phyloP scores from a whole-genome alignment of 2,113 vertebrate genomes.

The Mustela lutreola region DNA sequence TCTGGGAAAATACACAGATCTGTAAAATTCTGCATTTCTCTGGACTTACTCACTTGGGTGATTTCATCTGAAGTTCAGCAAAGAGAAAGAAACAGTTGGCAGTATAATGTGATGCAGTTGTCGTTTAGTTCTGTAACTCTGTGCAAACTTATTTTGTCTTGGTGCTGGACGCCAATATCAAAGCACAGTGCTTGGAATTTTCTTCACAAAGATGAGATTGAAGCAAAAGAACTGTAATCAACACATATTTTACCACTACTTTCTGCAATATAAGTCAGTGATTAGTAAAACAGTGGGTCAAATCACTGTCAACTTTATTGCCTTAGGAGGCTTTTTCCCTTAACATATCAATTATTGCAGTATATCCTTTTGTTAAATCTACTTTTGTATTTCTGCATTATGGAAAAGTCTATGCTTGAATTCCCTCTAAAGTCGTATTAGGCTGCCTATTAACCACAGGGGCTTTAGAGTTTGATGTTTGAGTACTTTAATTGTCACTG shows the following conservation, averaged over 20 bases:
- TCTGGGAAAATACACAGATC: not conserved
- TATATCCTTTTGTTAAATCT: constrained; percentile 64
- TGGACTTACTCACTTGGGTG: constrained; percentile 23
- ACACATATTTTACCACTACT: not conserved
- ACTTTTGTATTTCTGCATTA: constrained; percentile 49
- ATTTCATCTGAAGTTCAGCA: constrained; percentile 58
- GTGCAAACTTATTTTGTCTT: not conserved
- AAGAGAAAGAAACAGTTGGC: constrained; percentile 49
- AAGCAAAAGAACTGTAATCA: constrained; percentile 39
- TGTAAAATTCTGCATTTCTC: not conserved
- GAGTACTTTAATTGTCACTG: constrained; percentile 81
- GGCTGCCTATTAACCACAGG: constrained; percentile 67
- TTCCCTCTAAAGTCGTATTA: constrained; percentile 47
- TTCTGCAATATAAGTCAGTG: constrained; percentile 51
- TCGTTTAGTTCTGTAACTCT: not conserved
- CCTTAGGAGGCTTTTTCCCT: not conserved
- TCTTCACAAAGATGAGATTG: constrained; percentile 35
- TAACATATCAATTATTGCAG: constrained; percentile 52
- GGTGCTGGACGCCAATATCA: not conserved
- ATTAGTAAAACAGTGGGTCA: constrained; percentile 47
- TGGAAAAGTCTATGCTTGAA: constrained; percentile 63
- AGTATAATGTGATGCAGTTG: not conserved
- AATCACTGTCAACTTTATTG: constrained; percentile 61
- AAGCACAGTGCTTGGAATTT: constrained; percentile 23
- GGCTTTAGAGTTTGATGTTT: constrained; percentile 76